Conservation (phyloP, 2,888 invertebrate species). For the Sthenelais limicola region DNA sequence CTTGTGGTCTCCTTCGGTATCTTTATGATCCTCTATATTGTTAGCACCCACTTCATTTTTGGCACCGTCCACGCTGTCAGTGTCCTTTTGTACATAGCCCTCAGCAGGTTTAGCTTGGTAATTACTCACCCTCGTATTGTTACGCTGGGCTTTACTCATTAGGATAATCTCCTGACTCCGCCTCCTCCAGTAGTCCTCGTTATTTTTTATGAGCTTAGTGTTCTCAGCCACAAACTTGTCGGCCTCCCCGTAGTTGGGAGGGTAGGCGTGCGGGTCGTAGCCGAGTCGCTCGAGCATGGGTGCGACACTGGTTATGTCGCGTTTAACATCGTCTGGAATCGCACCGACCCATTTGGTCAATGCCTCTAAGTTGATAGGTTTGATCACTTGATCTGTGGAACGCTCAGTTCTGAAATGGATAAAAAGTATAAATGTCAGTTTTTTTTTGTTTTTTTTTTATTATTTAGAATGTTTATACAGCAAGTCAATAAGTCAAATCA, state of each 20-base stretch:
- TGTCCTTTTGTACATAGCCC: slow-evolving; percentile 16
- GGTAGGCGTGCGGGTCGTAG: slow-evolving; percentile 97
- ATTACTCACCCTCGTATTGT: background rate
- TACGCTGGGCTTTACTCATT: slow-evolving; percentile 30
- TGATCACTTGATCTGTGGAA: slow-evolving; percentile 98
- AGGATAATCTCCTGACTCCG: slow-evolving; percentile 37
- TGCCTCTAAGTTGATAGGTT: slow-evolving; percentile 97
- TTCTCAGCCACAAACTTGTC: slow-evolving; percentile 81
- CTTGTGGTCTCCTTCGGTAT: slow-evolving; percentile 14
- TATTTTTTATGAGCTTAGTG: slow-evolving; percentile 71
- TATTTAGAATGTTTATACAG: no score
- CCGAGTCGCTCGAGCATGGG: slow-evolving; percentile 91
- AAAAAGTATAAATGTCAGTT: background rate
- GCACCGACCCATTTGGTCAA: slow-evolving; percentile 76
- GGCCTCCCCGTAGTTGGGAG: slow-evolving; percentile 92
- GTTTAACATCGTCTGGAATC: slow-evolving; percentile 85
- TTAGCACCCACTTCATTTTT: background rate
- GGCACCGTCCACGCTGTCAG: slow-evolving; percentile 18
- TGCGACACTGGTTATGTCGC: slow-evolving; percentile 92
- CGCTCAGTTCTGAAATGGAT: slow-evolving; percentile 86
- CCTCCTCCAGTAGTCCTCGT: slow-evolving; percentile 61
- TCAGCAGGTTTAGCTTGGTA: no score
- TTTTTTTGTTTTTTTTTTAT: background rate
- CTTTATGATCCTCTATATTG: slow-evolving; percentile 4
- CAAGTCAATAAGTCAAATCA: no score